Evolutionary conservation across 2,113 vertebrate genomes (phyloP).

Genomic region (Tor tambroides): DNA sequence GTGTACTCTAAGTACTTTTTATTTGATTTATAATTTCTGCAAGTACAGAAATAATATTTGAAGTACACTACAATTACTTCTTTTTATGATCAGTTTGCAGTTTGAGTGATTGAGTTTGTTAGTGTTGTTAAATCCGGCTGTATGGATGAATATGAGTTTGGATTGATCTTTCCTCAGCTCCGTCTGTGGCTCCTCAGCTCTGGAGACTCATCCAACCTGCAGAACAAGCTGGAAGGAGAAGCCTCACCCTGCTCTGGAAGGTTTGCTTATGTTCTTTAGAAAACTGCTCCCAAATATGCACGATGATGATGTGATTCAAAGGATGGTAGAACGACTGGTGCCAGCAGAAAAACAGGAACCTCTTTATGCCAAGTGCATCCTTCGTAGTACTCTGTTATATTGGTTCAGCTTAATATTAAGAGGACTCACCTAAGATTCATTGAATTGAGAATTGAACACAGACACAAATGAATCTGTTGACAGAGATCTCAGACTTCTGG

Average conservation of each 20-base stretch:
- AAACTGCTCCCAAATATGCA: background rate
- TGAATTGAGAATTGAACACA: background rate
- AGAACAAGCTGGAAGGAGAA: slow-evolving; percentile 50
- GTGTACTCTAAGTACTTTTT: too few species aligned
- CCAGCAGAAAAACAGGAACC: background rate
- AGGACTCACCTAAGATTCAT: background rate
- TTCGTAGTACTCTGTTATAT: background rate
- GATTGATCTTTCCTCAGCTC: slow-evolving; percentile 56
- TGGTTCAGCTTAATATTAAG: background rate
- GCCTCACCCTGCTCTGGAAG: slow-evolving; percentile 70
- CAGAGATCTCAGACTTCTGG: background rate
- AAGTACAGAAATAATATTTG: too few species aligned
- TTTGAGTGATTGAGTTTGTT: background rate
- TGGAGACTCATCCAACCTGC: slow-evolving; percentile 64
- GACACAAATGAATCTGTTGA: background rate
- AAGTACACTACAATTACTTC: too few species aligned
- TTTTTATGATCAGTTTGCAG: too few species aligned
- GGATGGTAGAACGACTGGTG: background rate
- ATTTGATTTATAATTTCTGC: too few species aligned
- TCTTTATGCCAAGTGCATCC: background rate
- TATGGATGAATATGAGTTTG: background rate
- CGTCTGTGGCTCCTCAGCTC: slow-evolving; percentile 64
- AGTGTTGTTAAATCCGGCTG: background rate
- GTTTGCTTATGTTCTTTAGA: slow-evolving; percentile 51
- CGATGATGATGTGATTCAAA: background rate